Evolutionary conservation across 2,113 vertebrate species (phyloP), one percentile per base, ranked within the genome.

Genomic region (Peromyscus maniculatus): DNA sequence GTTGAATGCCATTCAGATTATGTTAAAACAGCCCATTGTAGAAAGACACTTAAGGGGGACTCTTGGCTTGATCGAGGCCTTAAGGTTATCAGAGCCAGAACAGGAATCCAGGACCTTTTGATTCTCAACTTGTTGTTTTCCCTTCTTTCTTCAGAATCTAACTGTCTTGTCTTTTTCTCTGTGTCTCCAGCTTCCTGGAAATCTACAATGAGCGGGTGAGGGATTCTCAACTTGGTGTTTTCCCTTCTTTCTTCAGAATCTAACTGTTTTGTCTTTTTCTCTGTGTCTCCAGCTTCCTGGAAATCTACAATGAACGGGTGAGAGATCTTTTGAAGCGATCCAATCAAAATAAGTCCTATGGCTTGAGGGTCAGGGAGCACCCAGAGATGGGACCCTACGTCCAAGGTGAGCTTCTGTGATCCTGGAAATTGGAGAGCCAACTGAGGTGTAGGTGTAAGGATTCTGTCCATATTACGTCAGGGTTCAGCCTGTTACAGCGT

Each of bases 301-400:
- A 99, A 99, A 99, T 99, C 98, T 99, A 99, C 95, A 99, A 99
- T 1, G 99, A 99, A 96, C 99, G 99, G 0, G 99, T 99, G 3
- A 98, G 99, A 80, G 99, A 99, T 98, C 97, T 99, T 91, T 97
- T 99, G 84, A 98, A 98, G 62, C 98, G 98, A 62, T 98, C 99
- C 52, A 99, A 99, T 90, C 97, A 97, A 97, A 99, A 99, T 97
- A 99, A 99, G 91, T 99, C 99, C 64, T 98, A 98, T 11, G 98
- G 98, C 10, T 97, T 99, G 57, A 98, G 99, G 75, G 98, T 98
- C 79, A 96, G 98, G 64, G 98, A 98, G 57, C 98, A 98, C 75
- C 98, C 99, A 15, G 99, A 99, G 91, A 99, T 99, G 96, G 99
- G 99, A 1, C 99, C 99, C 0, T 99, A 99, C 33, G 99, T 99